Conservation (phyloP, 2,797 vertebrate species). For the Hyperoplus lanceolatus region DNA sequence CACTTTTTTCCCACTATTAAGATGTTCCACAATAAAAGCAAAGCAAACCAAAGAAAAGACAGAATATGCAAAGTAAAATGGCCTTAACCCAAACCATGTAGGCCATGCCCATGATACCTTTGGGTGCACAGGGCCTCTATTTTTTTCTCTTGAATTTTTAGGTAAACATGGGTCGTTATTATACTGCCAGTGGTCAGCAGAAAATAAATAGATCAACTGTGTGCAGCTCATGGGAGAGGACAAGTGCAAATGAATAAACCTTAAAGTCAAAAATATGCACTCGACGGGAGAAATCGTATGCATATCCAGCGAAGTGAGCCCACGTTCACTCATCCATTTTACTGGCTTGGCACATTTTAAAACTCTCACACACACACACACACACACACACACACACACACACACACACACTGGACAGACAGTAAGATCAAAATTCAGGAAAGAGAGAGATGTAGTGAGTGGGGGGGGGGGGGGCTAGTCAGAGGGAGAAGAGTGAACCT, state of each 20-base stretch:
- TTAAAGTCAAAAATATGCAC: conserved; percentile 59
- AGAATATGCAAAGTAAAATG: not conserved
- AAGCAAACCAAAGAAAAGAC: not conserved
- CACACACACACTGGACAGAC: conserved; percentile 43
- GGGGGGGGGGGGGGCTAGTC: not conserved
- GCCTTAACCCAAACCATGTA: too few species aligned
- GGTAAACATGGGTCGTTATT: conserved; percentile 56
- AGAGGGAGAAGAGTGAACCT: conserved; percentile 75
- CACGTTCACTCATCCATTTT: conserved; percentile 69
- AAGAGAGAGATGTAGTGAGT: conserved; percentile 35
- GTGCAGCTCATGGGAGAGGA: conserved; percentile 55
- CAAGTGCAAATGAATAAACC: conserved; percentile 52
- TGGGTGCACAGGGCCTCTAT: not conserved
- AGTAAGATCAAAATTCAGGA: conserved; percentile 62
- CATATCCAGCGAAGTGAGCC: conserved; percentile 67
- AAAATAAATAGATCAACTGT: conserved; percentile 69
- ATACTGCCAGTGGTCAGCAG: conserved; percentile 63
- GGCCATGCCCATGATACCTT: too few species aligned
- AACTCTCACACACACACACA: conserved; percentile 9
- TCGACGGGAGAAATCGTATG: conserved; percentile 54
- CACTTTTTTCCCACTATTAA: not conserved
- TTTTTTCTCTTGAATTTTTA: not conserved
- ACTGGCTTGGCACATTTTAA: conserved; percentile 65
- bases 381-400: conserved; percentile 37
- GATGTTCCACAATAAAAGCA: not conserved